These are phyloP conservation scores for Amblyraja radiata DNA, from an alignment of 2,797 vertebrate species.

Conservation along the genomic window DNA sequence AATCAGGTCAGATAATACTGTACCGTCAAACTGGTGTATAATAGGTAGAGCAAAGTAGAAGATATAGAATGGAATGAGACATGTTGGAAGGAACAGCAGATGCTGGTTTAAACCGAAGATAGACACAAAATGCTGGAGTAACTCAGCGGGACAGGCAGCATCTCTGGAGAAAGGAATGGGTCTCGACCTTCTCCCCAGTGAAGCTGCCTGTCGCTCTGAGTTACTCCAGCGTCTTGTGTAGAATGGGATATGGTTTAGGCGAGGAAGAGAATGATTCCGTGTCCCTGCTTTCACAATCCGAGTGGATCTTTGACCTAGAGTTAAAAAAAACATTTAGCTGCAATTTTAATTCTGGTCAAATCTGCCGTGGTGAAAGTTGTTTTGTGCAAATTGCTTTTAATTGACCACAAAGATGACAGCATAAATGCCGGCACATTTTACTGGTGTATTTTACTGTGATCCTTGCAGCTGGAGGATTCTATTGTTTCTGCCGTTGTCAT, in stretches of 20 bases:
- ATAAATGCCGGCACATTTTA: background rate
- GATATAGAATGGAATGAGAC: too few relatives aligned
- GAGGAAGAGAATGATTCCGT: background rate
- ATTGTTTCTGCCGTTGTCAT: background rate
- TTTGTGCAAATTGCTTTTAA: background rate
- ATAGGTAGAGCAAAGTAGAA: too few relatives aligned
- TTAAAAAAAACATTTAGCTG: background rate
- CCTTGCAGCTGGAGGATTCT: background rate
- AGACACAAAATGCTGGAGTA: too few relatives aligned
- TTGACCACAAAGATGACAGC: background rate
- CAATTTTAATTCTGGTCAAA: background rate
- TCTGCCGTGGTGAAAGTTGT: background rate
- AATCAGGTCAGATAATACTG: too few relatives aligned
- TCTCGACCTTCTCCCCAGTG: too few relatives aligned
- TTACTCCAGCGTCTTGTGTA: too few relatives aligned
- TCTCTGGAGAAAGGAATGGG: too few relatives aligned
- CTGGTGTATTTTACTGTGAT: background rate
- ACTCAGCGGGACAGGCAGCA: too few relatives aligned
- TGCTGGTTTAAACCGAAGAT: too few relatives aligned
- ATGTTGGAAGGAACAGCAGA: too few relatives aligned
- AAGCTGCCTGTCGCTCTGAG: too few relatives aligned
- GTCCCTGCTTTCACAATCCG: background rate
- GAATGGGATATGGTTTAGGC: background rate
- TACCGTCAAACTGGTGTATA: too few relatives aligned
- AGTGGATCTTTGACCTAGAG: background rate